These are phyloP conservation scores for Atta texana DNA, from an alignment of 1,140 invertebrate species.

Conservation along the genomic window DNA sequence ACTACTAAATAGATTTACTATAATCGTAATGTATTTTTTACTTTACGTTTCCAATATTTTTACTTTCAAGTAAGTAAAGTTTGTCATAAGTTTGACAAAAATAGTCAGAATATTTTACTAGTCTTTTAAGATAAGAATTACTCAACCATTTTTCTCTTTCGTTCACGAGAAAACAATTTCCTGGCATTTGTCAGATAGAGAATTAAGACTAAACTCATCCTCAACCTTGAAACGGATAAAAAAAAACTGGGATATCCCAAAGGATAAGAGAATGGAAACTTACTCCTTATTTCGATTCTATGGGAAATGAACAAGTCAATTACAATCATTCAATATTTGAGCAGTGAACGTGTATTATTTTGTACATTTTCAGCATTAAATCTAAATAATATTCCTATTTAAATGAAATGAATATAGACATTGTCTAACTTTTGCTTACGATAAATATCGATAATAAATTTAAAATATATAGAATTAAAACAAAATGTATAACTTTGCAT, in stretches of 20 bases:
- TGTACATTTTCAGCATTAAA: background rate
- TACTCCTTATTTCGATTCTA: background rate
- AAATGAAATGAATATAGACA: background rate
- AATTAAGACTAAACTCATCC: slow-evolving; percentile 54
- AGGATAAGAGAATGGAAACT: slow-evolving; percentile 37
- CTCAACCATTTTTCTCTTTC: background rate
- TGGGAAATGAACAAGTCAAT: slow-evolving; percentile 30
- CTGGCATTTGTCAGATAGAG: slow-evolving; percentile 20
- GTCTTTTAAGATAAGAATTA: too few relatives aligned
- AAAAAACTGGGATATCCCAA: slow-evolving; percentile 18
- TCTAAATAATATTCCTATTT: background rate
- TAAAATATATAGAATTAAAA: background rate
- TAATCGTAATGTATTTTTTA: too few relatives aligned
- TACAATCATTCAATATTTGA: slow-evolving; percentile 40
- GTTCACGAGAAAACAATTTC: slow-evolving; percentile 40
- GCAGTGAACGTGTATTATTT: background rate
- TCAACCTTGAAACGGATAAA: background rate
- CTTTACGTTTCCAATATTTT: too few relatives aligned
- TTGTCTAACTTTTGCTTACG: background rate
- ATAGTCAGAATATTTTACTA: too few relatives aligned
- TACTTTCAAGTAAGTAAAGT: too few relatives aligned
- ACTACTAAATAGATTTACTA: too few relatives aligned
- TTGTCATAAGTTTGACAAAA: too few relatives aligned
- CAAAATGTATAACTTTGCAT: background rate
- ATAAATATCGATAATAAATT: slow-evolving; percentile 1